A percentile compares a stretch with the other conserved stretches of the same genome.
Evolutionary conservation across 1,140 invertebrate species (phyloP).

Genomic region (Sinella curviseta): DNA sequence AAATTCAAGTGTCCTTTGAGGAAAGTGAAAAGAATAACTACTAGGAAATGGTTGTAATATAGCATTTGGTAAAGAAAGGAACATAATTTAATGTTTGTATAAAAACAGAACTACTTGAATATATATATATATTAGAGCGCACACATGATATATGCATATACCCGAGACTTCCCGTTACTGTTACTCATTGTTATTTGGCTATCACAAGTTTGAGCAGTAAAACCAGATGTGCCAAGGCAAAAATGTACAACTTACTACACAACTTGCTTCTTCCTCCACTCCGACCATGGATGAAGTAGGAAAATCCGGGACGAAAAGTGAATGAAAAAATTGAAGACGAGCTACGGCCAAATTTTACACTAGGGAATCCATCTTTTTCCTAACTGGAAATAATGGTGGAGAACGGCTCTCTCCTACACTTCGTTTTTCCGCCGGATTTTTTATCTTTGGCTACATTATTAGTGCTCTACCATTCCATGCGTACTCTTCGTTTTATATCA

Average conservation of each 20-base stretch:
- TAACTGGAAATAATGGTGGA: not conserved
- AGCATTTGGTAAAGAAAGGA: not conserved
- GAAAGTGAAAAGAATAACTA: constrained; percentile 21
- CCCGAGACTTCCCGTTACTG: too few relatives aligned
- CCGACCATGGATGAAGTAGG: not conserved
- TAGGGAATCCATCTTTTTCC: constrained; percentile 8
- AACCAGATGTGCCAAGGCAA: constrained; percentile 3
- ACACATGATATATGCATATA: too few relatives aligned
- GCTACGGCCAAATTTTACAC: constrained; percentile 24
- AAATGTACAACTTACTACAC: not conserved
- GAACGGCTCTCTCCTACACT: not conserved
- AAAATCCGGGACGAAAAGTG: constrained; percentile 11
- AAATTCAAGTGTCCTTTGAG: constrained; percentile 50
- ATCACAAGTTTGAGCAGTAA: not conserved
- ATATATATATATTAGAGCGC: not conserved
- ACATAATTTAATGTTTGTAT: not conserved
- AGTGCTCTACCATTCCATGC: not conserved
- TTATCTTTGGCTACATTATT: not conserved
- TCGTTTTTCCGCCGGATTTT: not conserved
- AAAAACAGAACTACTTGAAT: not conserved
- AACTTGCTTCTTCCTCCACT: not conserved
- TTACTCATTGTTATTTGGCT: constrained; percentile 24
- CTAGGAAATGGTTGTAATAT: constrained; percentile 21
- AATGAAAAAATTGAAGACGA: constrained; percentile 25
- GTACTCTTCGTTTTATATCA: too few relatives aligned